phyloP scores from a whole-genome alignment of 2,888 invertebrate genomes.

The Cetonia aurata region DNA sequence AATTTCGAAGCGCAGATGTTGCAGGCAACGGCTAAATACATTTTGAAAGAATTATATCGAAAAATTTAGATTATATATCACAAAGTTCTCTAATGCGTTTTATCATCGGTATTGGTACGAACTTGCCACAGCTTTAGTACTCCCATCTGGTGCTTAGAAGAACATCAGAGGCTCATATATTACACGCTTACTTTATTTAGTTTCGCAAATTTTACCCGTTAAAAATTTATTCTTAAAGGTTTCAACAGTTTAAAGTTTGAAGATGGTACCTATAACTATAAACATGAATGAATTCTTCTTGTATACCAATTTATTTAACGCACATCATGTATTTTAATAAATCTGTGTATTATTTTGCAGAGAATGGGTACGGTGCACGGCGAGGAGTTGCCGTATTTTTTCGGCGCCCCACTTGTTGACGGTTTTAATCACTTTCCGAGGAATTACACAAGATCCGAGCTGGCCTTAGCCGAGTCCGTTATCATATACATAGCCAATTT shows the following conservation, averaged over 20 bases:
- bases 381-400: conserved; percentile 91
- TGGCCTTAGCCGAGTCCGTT: conserved; percentile 87
- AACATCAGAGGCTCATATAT: not conserved
- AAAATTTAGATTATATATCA: conserved; percentile 36
- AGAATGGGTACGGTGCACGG: conserved; percentile 94
- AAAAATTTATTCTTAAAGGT: no score
- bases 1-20: conserved; percentile 45
- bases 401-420: conserved; percentile 90
- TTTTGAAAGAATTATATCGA: conserved; percentile 28
- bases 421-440: conserved; percentile 86
- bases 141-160: not conserved
- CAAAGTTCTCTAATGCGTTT: conserved; percentile 29
- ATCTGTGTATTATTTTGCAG: conserved; percentile 66
- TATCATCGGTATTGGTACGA: conserved; percentile 24
- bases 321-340: no score
- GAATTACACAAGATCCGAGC: conserved; percentile 90
- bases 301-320: no score
- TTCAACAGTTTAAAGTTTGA: no score
- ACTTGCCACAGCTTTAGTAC: not conserved
- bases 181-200: conserved; percentile 1
- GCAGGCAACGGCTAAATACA: conserved; percentile 32
- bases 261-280: no score
- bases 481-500: conserved; percentile 92
- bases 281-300: no score
- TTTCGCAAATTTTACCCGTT: not conserved